Evolutionary conservation across 2,888 invertebrate genomes (phyloP).

Genomic region (Esperia sulphurella): DNA sequence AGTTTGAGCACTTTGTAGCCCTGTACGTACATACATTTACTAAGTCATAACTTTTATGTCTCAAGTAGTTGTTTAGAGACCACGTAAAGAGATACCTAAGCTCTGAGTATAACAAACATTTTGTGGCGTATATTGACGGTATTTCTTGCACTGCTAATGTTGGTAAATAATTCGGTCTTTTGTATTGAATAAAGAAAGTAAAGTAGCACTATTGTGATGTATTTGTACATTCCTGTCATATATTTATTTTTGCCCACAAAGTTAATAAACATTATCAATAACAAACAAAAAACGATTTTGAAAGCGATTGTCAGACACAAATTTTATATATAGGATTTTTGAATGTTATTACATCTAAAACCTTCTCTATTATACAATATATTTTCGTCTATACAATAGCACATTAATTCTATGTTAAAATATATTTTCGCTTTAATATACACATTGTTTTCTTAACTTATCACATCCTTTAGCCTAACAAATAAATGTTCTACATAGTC

Average conservation of each 20-base stretch:
- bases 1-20: not conserved
- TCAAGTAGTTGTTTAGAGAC: too few relatives aligned
- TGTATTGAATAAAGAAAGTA: too few relatives aligned
- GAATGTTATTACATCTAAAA: not conserved
- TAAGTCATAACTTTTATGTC: not conserved
- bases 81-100: too few relatives aligned
- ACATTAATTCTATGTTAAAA: slow-evolving; percentile 56
- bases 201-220: too few relatives aligned
- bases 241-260: too few relatives aligned
- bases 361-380: slow-evolving; percentile 41
- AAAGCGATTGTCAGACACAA: not conserved
- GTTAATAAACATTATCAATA: too few relatives aligned
- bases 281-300: too few relatives aligned
- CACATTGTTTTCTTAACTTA: slow-evolving; percentile 61
- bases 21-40: not conserved
- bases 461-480: slow-evolving; percentile 75
- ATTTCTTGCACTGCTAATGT: too few relatives aligned
- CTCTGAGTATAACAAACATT: too few relatives aligned
- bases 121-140: too few relatives aligned
- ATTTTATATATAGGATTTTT: not conserved
- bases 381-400: slow-evolving; percentile 54
- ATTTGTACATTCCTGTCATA: too few relatives aligned
- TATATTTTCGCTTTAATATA: slow-evolving; percentile 55
- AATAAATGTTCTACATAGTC: slow-evolving; percentile 74
- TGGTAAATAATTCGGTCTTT: too few relatives aligned